Evolutionary conservation across 2,888 invertebrate species (phyloP), one percentile per base, ranked within the genome.

Genomic region (Belgica antarctica): DNA sequence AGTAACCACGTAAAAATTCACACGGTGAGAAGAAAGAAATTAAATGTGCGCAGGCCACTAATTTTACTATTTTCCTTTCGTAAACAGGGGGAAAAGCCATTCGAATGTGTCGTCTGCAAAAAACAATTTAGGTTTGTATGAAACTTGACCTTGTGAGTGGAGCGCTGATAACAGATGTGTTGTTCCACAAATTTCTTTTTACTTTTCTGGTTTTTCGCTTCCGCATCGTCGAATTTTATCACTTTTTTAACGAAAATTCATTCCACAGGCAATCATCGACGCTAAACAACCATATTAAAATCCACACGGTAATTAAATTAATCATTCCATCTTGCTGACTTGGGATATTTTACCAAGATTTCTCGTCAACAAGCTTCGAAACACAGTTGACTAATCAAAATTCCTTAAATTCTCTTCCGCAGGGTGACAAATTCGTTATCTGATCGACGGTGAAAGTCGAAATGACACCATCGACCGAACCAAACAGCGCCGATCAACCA

Each of bases 231-330:
- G n/a, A n/a, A n/a, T n/a, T n/a, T n/a, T n/a, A n/a, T n/a, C n/a
- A n/a, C n/a, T n/a, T n/a, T n/a, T n/a, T n/a, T n/a, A n/a, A n/a
- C n/a, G n/a, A n/a, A n/a, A n/a, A n/a, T n/a, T 79, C 80, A 76
- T 80, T n/a, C n/a, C 80, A 76, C 80, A 52, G 80, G 72, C 80
- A 80, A 75, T 79, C 79, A 70, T 79, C 79, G 73, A 80, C 80
- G 72, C 77, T 80, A 72, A 80, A 80, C 75, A 80, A 80, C 76
- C 80, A 80, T 74, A 80, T 80, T 78, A 80, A 80, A 75, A 80
- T 80, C 71, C 80, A 80, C 71, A 70, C 70, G 10, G n/a, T n/a
- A n/a, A n/a, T n/a, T n/a, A n/a, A n/a, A n/a, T n/a, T n/a, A n/a
- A n/a, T n/a, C n/a, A n/a, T n/a, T n/a, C n/a, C n/a, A n/a, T n/a